A percentile compares a stretch with the other conserved stretches of the same genome.
Conservation (phyloP, 2,888 invertebrate genomes). For the Antitype chi region DNA sequence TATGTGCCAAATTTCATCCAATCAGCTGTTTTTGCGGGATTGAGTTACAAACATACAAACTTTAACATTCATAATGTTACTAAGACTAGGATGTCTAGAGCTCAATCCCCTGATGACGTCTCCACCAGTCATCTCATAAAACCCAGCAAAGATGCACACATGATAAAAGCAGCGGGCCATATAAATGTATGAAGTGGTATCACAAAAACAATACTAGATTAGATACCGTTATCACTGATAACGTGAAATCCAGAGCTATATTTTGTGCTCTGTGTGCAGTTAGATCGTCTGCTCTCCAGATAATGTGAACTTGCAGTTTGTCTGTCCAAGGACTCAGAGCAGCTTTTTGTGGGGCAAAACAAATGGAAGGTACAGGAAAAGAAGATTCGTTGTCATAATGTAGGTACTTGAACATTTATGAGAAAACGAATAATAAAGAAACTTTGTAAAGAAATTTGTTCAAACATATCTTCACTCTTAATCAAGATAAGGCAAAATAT, state of each 20-base stretch:
- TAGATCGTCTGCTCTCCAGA: slow-evolving; percentile 20
- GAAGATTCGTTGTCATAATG: background rate
- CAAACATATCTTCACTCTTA: background rate
- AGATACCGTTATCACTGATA: slow-evolving; percentile 60
- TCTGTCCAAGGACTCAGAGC: slow-evolving; percentile 2
- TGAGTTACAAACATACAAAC: too few species aligned
- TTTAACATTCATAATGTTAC: too few species aligned
- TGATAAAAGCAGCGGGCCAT: slow-evolving; percentile 29
- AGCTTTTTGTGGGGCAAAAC: background rate
- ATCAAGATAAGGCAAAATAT: background rate
- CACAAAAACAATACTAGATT: slow-evolving; percentile 60
- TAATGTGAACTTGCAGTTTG: slow-evolving; percentile 41
- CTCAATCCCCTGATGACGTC: slow-evolving; percentile 21
- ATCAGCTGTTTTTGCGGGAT: too few species aligned
- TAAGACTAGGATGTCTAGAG: background rate
- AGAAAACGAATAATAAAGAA: background rate
- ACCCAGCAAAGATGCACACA: slow-evolving; percentile 36
- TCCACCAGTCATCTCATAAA: slow-evolving; percentile 10
- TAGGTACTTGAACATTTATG: background rate
- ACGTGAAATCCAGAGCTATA: slow-evolving; percentile 39
- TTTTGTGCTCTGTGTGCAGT: slow-evolving; percentile 39
- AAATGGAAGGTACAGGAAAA: background rate
- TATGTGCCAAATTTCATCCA: too few species aligned
- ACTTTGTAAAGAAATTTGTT: background rate
- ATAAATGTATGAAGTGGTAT: slow-evolving; percentile 52